These are phyloP conservation scores for Chalcis sispes DNA, from an alignment of 2,888 invertebrate genomes.

Conservation along the genomic window DNA sequence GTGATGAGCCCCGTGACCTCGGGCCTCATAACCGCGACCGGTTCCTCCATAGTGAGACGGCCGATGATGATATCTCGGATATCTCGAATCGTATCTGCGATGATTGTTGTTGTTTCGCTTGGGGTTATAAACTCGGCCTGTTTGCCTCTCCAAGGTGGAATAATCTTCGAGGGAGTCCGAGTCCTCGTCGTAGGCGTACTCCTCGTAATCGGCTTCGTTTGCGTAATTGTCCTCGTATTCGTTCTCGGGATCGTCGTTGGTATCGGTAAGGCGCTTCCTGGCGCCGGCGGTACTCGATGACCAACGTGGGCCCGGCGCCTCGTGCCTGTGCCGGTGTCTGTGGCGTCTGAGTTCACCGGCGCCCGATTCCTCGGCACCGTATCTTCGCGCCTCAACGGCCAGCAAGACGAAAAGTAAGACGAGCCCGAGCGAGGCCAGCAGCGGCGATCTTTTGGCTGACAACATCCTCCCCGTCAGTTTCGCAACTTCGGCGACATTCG, in stretches of 20 bases:
- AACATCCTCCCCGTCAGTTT: constrained; percentile 59
- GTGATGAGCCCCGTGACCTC: not conserved
- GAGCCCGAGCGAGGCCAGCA: constrained; percentile 62
- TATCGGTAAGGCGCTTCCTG: not conserved
- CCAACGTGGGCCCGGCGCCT: constrained; percentile 55
- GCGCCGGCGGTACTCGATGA: not conserved
- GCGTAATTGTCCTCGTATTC: constrained; percentile 59
- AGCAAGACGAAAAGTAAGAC: constrained; percentile 60
- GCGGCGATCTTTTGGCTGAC: constrained; percentile 56
- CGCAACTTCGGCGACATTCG: constrained; percentile 13
- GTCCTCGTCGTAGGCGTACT: constrained; percentile 60
- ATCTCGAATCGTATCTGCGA: constrained; percentile 56
- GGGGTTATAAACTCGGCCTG: not conserved
- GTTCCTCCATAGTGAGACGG: too few species aligned
- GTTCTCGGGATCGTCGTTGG: constrained; percentile 55
- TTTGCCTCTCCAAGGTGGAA: not conserved
- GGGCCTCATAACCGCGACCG: constrained; percentile 27
- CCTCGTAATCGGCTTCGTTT: constrained; percentile 62
- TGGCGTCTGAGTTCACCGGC: constrained; percentile 59
- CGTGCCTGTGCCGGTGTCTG: constrained; percentile 71
- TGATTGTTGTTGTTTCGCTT: constrained; percentile 9
- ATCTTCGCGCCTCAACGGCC: constrained; percentile 51
- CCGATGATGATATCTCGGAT: constrained; percentile 53
- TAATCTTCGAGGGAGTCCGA: constrained; percentile 56
- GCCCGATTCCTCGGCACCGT: not conserved